Evolutionary conservation across 2,888 invertebrate genomes (phyloP), one percentile per base, ranked within the genome.

Genomic region (Cataglyphis livida): DNA sequence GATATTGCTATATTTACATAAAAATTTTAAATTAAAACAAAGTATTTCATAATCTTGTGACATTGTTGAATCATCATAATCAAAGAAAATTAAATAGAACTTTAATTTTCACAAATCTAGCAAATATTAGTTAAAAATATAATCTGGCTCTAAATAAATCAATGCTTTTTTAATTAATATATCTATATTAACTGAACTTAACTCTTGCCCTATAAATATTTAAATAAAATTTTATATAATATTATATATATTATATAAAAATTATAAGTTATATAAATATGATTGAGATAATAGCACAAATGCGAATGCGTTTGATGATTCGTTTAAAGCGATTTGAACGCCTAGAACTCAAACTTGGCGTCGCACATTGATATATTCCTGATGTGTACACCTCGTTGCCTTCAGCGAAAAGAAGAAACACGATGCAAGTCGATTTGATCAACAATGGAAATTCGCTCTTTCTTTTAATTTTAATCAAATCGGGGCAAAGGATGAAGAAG

Each of bases 311-410:
- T 38, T 73, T n/a, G 18, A 54, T 15, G 3, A 15, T 10, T 32
- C 9, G 2, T 73, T 28, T n/a, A 61, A 59, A 73, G 12, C 4
- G 3, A 73, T 1, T n/a, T 4, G 5, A 44, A 25, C 15, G 21
- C 10, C 35, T 15, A 9, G 0, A 74, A n/a, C 51, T 76, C 38
- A 3, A 76, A 66, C 12, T 64, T 54, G 44, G 0, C 48, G 21
- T 75, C 21, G 21, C 25, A 76, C 74, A 74, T 32, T 73, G n/a
- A 15, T 71, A 64, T 44, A 66, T 66, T 54, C 54, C 35, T 66
- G n/a, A 21, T 35, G 12, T 66, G 38, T 35, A 18, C 59, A 79
- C 0, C 12, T 59, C 5, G 10, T 32, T 51, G 25, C 3, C n/a
- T 10, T 2, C 21, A 38, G 4, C 5, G 10, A 15, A 48, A 51